Evolutionary conservation across 2,113 vertebrate species (phyloP).

Genomic region (Hydrolagus affinis): DNA sequence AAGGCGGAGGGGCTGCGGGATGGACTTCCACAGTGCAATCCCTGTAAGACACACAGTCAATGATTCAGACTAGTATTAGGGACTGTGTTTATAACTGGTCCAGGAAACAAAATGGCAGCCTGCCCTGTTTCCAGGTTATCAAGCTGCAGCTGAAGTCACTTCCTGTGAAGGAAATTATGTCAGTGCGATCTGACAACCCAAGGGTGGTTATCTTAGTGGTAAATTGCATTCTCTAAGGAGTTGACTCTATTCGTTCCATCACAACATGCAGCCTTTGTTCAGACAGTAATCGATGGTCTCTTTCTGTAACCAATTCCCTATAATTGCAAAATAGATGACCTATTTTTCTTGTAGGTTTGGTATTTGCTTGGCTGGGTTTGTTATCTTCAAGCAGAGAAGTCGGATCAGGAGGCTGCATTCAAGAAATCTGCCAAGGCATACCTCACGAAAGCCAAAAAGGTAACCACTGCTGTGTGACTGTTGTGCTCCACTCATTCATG

Average conservation of each 20-base stretch:
- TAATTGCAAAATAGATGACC: slow-evolving; percentile 41
- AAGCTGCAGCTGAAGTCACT: too few species aligned
- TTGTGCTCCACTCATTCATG: slow-evolving; percentile 37
- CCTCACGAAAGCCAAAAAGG: slow-evolving; percentile 60
- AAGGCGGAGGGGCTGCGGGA: too few species aligned
- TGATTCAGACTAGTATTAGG: too few species aligned
- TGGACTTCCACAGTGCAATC: too few species aligned
- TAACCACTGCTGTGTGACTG: slow-evolving; percentile 42
- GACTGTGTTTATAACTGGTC: too few species aligned
- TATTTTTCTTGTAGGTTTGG: slow-evolving; percentile 56
- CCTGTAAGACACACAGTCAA: too few species aligned
- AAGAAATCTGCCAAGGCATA: slow-evolving; percentile 53
- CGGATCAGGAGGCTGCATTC: slow-evolving; percentile 52
- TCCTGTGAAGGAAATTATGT: too few species aligned
- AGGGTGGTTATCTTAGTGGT: neutral
- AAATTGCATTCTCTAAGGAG: slow-evolving; percentile 6
- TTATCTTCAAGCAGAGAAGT: slow-evolving; percentile 54
- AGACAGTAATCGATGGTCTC: slow-evolving; percentile 38
- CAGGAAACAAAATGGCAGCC: too few species aligned
- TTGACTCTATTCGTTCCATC: neutral
- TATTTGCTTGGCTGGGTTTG: slow-evolving; percentile 61
- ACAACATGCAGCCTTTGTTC: slow-evolving; percentile 21
- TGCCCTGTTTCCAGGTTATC: too few species aligned
- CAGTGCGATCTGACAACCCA: too few species aligned
- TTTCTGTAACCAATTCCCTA: slow-evolving; percentile 39